Conservation (phyloP, 2,113 vertebrate genomes). For the Mobula birostris region DNA sequence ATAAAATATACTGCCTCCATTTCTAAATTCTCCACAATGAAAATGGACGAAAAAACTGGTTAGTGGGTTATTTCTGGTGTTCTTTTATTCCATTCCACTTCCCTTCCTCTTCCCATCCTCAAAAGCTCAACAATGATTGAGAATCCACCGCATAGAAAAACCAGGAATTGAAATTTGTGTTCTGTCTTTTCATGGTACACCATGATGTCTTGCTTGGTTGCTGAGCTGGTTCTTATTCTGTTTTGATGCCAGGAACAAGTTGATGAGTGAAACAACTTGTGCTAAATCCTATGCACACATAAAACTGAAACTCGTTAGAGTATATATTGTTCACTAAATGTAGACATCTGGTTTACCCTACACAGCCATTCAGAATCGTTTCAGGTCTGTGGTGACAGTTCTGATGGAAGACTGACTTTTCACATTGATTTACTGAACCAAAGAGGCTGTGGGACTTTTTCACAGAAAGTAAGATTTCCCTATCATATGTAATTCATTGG, state of each 20-base stretch:
- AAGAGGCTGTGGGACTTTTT: not conserved
- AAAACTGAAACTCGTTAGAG: not conserved
- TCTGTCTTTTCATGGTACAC: not conserved
- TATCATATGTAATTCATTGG: not conserved
- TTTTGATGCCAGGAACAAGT: not conserved
- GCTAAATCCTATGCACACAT: not conserved
- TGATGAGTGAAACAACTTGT: slow-evolving; percentile 6
- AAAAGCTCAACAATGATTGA: not conserved
- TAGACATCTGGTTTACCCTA: not conserved
- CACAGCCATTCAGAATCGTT: not conserved
- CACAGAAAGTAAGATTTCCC: not conserved
- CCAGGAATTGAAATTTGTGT: not conserved
- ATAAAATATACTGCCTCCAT: not conserved
- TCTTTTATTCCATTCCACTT: not conserved
- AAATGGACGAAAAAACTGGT: not conserved
- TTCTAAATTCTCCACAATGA: not conserved
- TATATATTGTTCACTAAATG: not conserved
- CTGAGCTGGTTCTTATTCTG: not conserved
- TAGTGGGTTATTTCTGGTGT: not conserved
- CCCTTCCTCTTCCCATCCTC: not conserved
- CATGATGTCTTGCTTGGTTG: too few species aligned
- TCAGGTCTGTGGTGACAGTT: not conserved
- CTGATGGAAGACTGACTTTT: slow-evolving; percentile 2
- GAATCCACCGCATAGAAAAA: not conserved
- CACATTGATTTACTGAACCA: not conserved